A percentile compares a stretch with the other conserved stretches of the same genome.
Conservation (phyloP, 2,113 vertebrate species). For the Nesogale talazaci region DNA sequence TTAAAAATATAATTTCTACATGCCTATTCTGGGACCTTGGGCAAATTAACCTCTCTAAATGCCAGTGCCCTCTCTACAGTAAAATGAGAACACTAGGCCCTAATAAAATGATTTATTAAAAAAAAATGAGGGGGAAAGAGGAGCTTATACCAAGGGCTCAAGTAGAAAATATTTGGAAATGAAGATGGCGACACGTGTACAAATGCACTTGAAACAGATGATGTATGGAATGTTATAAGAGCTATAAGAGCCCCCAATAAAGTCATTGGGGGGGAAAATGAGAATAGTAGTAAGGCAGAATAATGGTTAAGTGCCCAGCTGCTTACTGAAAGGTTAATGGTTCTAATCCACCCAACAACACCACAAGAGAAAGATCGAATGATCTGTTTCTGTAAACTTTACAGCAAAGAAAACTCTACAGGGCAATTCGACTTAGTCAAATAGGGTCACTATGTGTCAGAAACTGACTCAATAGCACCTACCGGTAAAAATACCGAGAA, state of each 20-base stretch:
- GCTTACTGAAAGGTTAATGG: neutral
- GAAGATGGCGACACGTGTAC: too few species aligned
- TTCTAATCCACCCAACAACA: neutral
- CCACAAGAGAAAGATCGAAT: neutral
- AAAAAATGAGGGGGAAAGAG: too few species aligned
- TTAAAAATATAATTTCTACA: conserved; percentile 7
- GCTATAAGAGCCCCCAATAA: too few species aligned
- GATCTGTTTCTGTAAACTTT: neutral
- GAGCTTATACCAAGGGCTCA: too few species aligned
- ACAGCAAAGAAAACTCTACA: neutral
- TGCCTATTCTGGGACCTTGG: neutral
- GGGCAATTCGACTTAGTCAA: neutral
- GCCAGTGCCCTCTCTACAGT: neutral
- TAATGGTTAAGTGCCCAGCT: neutral
- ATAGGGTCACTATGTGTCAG: neutral
- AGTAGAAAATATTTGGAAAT: too few species aligned
- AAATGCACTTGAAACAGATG: too few species aligned
- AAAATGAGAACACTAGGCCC: conserved; percentile 47
- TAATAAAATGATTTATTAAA: too few species aligned
- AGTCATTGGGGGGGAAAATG: too few species aligned
- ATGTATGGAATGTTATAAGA: too few species aligned
- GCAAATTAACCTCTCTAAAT: neutral
- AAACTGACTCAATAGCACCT: neutral
- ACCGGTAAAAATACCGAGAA: neutral
- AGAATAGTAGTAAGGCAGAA: conserved; percentile 1